Base-by-base conservation (phyloP, 30 jellyfish, hydroid and myxozoan genomes). In the Aurelia aurita region DNA sequence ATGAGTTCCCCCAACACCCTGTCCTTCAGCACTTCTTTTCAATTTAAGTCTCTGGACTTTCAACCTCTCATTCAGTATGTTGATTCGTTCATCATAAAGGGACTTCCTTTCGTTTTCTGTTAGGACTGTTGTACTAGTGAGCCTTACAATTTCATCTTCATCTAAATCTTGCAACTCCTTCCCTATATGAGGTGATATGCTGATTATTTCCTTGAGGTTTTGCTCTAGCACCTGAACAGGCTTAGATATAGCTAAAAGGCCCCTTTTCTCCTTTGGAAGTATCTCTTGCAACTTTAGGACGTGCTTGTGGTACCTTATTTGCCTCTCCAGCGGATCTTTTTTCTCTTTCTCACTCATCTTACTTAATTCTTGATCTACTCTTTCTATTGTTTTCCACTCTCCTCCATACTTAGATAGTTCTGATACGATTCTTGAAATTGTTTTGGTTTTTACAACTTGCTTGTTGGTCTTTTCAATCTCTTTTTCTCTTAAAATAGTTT, bases 401-500 rank as follows among this genome's bases (percentile, higher is more conserved):
- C 77, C 77, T 28, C 77, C 77, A 32, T 65, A 65, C 47, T 28
- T 26, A 19, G 77, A 65, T 20, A 65, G 22, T 28, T 65, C 77
- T 4, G 77, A 18, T 19, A 65, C 77, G 5, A 65, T 65, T 15
- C 32, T 65, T 8, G 53, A 65, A 4, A 22, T 26, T 10, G 18
- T 23, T 11, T 19, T 19, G 0, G 32, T 65, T 19, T 22, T 32
- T 23, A 32, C 77, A 65, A 23, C 69, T 23, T 57, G 26, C 69
- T 70, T 70, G 70, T 70, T 68, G 20, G 16, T 70, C 29, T 70
- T 68, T 13, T 70, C 46, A 23, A 23, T 12, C 8, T 70, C 71
- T 27, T 70, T 70, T 68, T 15, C 46, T 43, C 46, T 43, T 20
- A 31, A 45, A 44, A 28, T 32, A 20, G 83, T 77, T 7, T 70